A percentile compares a stretch with the other conserved stretches of the same genome.
phyloP scores from a whole-genome alignment of 2,888 invertebrate species.

The Chloroclysta siterata region DNA sequence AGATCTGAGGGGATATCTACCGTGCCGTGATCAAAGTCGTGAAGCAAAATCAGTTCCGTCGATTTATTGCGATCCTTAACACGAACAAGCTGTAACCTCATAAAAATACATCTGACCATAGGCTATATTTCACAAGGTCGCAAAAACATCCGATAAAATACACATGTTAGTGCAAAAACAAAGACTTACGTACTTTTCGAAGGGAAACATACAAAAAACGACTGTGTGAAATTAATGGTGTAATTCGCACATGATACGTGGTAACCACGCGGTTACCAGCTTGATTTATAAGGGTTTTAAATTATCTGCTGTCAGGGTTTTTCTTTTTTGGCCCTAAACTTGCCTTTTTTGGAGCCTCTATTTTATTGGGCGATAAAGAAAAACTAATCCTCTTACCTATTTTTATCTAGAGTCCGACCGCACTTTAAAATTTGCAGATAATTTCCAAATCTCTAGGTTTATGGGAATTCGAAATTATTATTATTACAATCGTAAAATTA shows the following conservation, averaged over 20 bases:
- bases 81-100: conserved; percentile 1
- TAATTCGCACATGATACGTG: conserved; percentile 40
- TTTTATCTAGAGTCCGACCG: conserved; percentile 15
- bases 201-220: conserved; percentile 40
- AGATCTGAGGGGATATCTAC: too few species aligned
- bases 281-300: conserved; percentile 36
- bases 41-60: too few species aligned
- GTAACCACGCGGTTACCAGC: conserved; percentile 16
- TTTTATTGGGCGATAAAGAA: conserved; percentile 31
- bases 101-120: conserved; percentile 3
- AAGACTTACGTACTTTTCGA: conserved; percentile 42
- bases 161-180: conserved; percentile 43
- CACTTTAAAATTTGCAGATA: conserved; percentile 6
- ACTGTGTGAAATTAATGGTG: conserved; percentile 39
- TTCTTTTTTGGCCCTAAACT: conserved; percentile 15
- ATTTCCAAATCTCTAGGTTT: background rate
- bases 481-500: too few species aligned
- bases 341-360: conserved; percentile 14
- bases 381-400: conserved; percentile 15
- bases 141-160: conserved; percentile 42
- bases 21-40: too few species aligned
- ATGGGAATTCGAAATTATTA: too few species aligned
- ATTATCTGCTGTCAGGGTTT: conserved; percentile 30
- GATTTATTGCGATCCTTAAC: background rate
- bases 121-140: conserved; percentile 13